These are phyloP conservation scores for Drosophila baimaii DNA, from an alignment of 1,140 invertebrate genomes.

Conservation along the genomic window DNA sequence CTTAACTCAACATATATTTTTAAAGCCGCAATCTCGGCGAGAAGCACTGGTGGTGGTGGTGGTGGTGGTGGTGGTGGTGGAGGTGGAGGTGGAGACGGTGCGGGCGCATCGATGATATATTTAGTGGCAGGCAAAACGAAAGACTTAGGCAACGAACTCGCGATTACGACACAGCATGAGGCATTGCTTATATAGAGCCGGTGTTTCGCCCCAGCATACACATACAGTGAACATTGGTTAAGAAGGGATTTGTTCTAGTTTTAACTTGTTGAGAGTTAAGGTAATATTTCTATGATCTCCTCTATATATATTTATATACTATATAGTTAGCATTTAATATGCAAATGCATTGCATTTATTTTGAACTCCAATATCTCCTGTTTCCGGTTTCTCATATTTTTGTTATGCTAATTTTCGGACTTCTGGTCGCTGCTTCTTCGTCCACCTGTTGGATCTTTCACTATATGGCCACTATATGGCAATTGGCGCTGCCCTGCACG, in stretches of 20 bases:
- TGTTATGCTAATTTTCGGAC: constrained; percentile 1
- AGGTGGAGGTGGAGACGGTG: constrained; percentile 14
- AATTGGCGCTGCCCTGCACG: constrained; percentile 66
- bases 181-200: constrained; percentile 55
- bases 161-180: constrained; percentile 81
- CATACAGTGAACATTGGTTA: constrained; percentile 32
- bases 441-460: constrained; percentile 7
- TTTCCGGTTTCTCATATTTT: neutral
- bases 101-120: constrained; percentile 80
- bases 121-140: constrained; percentile 81
- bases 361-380: neutral
- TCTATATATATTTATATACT: accelerated
- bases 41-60: neutral
- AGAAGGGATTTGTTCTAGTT: neutral
- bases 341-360: neutral
- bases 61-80: neutral
- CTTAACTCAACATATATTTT: constrained; percentile 82
- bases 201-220: constrained; percentile 12
- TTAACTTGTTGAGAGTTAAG: too few species aligned
- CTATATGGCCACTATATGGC: constrained; percentile 50
- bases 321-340: neutral
- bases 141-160: constrained; percentile 83
- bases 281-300: neutral
- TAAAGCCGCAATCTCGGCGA: constrained; percentile 58
- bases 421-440: neutral